phyloP scores from a whole-genome alignment of 1,140 invertebrate species.

The Coptotermes formosanus region DNA sequence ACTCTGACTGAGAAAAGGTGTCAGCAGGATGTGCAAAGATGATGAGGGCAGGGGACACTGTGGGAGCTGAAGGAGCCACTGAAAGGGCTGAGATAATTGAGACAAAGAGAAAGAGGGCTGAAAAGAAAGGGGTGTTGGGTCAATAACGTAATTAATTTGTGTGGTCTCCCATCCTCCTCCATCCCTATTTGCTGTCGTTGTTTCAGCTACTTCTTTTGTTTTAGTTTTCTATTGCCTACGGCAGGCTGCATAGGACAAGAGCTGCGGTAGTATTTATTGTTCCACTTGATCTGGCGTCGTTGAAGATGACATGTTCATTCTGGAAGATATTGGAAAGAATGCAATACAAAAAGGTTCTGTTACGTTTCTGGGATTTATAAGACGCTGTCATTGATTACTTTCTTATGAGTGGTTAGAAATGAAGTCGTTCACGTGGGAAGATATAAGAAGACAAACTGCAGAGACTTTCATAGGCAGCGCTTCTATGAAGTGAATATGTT shows the following conservation, averaged over 20 bases:
- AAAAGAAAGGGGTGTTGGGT: slow-evolving; percentile 5
- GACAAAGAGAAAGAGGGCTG: background rate
- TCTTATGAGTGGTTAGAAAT: background rate
- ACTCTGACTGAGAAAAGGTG: background rate
- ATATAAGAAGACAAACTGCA: too few relatives aligned
- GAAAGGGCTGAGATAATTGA: slow-evolving; percentile 20
- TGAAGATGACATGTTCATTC: background rate
- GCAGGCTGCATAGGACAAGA: background rate
- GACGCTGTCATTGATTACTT: background rate
- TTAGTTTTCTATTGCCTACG: slow-evolving; percentile 4
- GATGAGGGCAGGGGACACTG: background rate
- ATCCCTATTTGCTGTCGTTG: background rate
- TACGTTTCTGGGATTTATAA: background rate
- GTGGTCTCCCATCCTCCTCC: background rate
- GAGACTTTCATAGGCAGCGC: too few relatives aligned
- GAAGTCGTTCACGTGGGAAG: background rate
- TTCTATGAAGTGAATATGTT: too few relatives aligned
- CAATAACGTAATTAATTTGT: slow-evolving; percentile 27
- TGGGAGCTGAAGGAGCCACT: background rate
- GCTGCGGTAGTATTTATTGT: background rate
- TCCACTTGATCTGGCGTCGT: background rate
- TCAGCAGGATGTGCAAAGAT: background rate
- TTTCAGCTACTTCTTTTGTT: slow-evolving; percentile 16
- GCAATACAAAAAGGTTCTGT: background rate
- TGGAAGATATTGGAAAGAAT: background rate